phyloP scores from a whole-genome alignment of 2,888 invertebrate genomes.

The Clusia tigrina region DNA sequence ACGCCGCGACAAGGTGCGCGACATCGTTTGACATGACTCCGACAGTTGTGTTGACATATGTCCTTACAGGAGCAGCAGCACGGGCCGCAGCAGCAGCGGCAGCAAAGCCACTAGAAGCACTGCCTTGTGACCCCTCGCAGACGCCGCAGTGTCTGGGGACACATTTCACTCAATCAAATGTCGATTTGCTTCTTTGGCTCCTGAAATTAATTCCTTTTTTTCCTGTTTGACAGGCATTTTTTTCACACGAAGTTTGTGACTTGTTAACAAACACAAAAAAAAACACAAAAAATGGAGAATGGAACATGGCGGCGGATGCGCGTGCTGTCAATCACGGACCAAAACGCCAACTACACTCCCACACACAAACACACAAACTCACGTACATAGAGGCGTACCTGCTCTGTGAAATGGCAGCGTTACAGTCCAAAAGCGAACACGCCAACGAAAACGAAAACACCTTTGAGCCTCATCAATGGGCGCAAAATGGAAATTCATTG shows the following conservation, averaged over 20 bases:
- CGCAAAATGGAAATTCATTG: slow-evolving; percentile 4
- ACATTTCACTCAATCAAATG: slow-evolving; percentile 8
- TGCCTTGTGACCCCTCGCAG: not conserved
- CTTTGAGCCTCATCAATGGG: not conserved
- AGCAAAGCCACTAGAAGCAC: no score
- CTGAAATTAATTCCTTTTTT: not conserved
- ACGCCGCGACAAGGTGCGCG: no score
- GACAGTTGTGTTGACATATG: not conserved
- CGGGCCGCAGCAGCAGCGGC: no score
- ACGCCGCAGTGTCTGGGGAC: not conserved
- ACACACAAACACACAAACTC: not conserved
- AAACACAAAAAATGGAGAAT: not conserved
- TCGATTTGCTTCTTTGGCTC: not conserved
- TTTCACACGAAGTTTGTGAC: not conserved
- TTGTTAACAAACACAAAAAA: not conserved
- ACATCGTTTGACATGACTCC: not conserved
- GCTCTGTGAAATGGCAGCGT: no score
- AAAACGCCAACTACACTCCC: not conserved
- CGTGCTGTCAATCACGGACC: not conserved
- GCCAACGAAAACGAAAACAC: not conserved
- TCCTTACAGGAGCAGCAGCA: not conserved
- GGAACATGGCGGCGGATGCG: not conserved
- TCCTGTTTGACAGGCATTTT: not conserved
- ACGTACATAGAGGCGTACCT: not conserved
- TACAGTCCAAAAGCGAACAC: not conserved